Conservation (phyloP, 2,113 vertebrate genomes). For the Lepidothrix coronata region DNA sequence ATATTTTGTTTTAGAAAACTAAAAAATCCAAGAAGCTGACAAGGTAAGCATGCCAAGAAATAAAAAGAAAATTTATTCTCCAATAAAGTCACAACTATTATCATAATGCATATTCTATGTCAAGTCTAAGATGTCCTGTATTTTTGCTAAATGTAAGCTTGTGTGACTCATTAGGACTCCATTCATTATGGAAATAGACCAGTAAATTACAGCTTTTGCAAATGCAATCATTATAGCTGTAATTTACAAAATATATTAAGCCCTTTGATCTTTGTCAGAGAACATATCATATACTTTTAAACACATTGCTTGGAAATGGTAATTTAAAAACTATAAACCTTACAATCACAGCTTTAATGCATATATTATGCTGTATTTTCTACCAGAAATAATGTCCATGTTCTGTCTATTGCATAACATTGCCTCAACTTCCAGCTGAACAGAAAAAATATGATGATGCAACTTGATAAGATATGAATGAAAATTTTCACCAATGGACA, state of each 20-base stretch:
- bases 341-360: slow-evolving; percentile 41
- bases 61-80: not conserved
- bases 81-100: slow-evolving; percentile 34
- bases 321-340: slow-evolving; percentile 64
- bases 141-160: slow-evolving; percentile 68
- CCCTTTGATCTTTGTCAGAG: slow-evolving; percentile 69
- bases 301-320: slow-evolving; percentile 59
- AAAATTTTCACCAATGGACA: slow-evolving; percentile 18
- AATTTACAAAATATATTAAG: slow-evolving; percentile 79
- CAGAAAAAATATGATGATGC: not conserved
- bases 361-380: slow-evolving; percentile 41
- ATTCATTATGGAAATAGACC: slow-evolving; percentile 76
- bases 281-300: slow-evolving; percentile 71
- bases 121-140: not conserved
- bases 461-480: slow-evolving; percentile 22
- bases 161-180: slow-evolving; percentile 67
- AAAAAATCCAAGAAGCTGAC: not conserved
- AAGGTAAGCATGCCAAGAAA: not conserved
- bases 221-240: slow-evolving; percentile 74
- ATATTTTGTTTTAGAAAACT: not conserved
- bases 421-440: not conserved
- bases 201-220: slow-evolving; percentile 76
- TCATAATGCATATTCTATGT: slow-evolving; percentile 46
- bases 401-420: slow-evolving; percentile 15
- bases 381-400: slow-evolving; percentile 16